Conservation (phyloP, 2,888 invertebrate genomes). For the Drosophila glabriapex region DNA sequence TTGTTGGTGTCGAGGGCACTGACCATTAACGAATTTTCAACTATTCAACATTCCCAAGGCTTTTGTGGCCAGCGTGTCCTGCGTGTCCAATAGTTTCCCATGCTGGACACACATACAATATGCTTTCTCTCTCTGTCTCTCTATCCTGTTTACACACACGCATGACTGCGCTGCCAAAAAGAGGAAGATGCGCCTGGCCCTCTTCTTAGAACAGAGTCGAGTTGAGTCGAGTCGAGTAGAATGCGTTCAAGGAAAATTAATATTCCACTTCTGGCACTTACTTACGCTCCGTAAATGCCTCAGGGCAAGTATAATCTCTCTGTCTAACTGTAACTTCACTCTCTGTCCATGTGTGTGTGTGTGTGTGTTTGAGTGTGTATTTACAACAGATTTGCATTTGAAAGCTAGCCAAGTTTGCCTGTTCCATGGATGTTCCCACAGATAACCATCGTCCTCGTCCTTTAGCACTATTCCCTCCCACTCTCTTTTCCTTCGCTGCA, state of each 20-base stretch:
- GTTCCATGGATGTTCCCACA: conserved; percentile 5
- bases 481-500: conserved; percentile 21
- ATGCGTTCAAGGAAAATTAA: conserved; percentile 74
- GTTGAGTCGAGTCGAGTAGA: conserved; percentile 22
- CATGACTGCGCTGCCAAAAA: conserved; percentile 52
- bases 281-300: conserved; percentile 76
- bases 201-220: neutral
- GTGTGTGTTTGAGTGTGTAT: conserved; percentile 24
- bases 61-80: conserved; percentile 32
- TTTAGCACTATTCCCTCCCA: no score
- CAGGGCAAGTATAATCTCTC: conserved; percentile 67
- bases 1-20: conserved; percentile 61
- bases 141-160: conserved; percentile 22
- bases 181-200: neutral
- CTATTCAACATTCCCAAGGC: conserved; percentile 69
- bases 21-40: conserved; percentile 81
- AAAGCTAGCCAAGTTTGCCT: conserved; percentile 39
- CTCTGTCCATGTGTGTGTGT: conserved; percentile 3
- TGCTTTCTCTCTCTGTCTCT: neutral
- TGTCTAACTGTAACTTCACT: conserved; percentile 36
- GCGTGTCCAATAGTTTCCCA: conserved; percentile 38
- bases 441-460: neutral
- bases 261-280: conserved; percentile 81
- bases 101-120: conserved; percentile 49
- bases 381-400: conserved; percentile 66